Evolutionary conservation across 1,140 invertebrate genomes (phyloP), one percentile per base, ranked within the genome.

Genomic region (Hyles euphorbiae): DNA sequence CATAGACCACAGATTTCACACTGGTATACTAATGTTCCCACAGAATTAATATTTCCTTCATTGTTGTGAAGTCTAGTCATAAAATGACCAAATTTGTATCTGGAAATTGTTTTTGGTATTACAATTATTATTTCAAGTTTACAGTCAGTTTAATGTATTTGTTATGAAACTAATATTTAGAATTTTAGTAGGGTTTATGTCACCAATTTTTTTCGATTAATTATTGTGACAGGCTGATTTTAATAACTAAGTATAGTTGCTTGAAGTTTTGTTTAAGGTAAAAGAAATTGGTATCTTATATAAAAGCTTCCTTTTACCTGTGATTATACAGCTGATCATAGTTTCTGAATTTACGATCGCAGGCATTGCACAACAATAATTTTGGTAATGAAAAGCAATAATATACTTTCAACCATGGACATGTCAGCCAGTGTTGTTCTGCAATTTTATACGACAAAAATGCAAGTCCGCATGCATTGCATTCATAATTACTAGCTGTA

Each of bases 311-410:
- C 22, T 50, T 53, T 62, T 67, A 88, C 88, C 86, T 81, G 63
- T 89, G 88, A 61, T 77, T 83, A 61, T 89, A 89, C 10, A 89
- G 64, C 57, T 87, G 84, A 44, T 89, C 83, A 62, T 88, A 87
- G 53, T 80, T 86, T 53, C 74, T 72, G 62, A 89, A 89, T 60
- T 88, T 88, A n/a, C 83, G 71, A 60, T 89, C 83, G 68, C 88
- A 89, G 43, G 73, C 68, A 70, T 88, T 88, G 60, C 88, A 89
- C 1, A 87, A 68, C 45, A 87, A 66, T 56, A 87, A 61, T 72
- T 87, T 87, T 12, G 81, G 79, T 33, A 88, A 70, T 43, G 80
- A 75, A 61, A 90, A 89, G 53, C 63, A 76, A 49, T 88, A 88
- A 56, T 68, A 79, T 43, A 72, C 73, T 58, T 79, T 73, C 32